phyloP scores from a whole-genome alignment of 2,113 vertebrate genomes.

The Bolborhynchus lineola region DNA sequence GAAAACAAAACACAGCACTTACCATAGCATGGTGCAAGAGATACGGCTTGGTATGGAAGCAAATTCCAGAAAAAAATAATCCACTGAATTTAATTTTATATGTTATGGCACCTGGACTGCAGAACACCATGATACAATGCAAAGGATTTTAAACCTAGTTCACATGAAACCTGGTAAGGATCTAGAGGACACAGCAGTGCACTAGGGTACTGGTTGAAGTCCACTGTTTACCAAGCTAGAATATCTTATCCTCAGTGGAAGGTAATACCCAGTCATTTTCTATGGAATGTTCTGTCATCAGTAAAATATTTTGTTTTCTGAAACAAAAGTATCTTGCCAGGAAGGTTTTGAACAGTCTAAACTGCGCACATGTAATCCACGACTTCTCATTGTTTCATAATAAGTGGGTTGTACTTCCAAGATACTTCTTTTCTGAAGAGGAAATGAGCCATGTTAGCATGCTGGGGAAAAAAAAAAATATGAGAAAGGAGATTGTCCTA shows the following conservation, averaged over 20 bases:
- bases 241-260: neutral
- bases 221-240: neutral
- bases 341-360: neutral
- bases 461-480: neutral
- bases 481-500: neutral
- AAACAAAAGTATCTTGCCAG: neutral
- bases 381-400: neutral
- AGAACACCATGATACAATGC: neutral
- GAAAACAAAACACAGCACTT: neutral
- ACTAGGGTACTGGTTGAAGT: neutral
- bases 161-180: neutral
- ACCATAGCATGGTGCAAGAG: neutral
- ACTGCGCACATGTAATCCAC: neutral
- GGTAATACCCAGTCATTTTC: neutral
- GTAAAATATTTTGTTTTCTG: neutral
- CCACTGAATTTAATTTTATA: neutral
- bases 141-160: neutral
- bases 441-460: neutral
- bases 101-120: neutral
- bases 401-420: neutral
- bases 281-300: neutral
- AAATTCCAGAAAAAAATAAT: neutral
- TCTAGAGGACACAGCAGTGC: neutral
- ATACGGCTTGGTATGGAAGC: neutral
- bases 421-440: neutral